Percentiles rank a stretch among this genome's conserved stretches.
phyloP scores from a whole-genome alignment of 2,888 invertebrate genomes.

The Eilema sororculum region DNA sequence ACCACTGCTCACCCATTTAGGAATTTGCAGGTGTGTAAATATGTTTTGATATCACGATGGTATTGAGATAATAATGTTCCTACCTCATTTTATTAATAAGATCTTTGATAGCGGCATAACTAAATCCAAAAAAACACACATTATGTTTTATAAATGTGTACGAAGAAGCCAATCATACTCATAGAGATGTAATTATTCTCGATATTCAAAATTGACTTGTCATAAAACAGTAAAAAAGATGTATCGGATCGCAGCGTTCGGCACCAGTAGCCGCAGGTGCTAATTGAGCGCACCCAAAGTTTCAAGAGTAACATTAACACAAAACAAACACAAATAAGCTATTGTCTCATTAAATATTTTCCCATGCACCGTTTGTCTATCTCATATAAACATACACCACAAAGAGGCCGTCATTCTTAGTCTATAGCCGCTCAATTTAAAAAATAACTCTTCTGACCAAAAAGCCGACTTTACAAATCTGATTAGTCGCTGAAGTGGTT shows the following conservation, averaged over 20 bases:
- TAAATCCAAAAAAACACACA: background rate
- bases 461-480: slow-evolving; percentile 83
- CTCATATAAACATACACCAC: slow-evolving; percentile 66
- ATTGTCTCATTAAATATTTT: slow-evolving; percentile 87
- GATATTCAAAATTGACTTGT: slow-evolving; percentile 75
- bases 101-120: too few species aligned
- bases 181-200: slow-evolving; percentile 57
- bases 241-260: slow-evolving; percentile 53
- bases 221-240: slow-evolving; percentile 70
- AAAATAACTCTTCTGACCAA: slow-evolving; percentile 55
- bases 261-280: slow-evolving; percentile 78
- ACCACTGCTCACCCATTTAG: too few species aligned
- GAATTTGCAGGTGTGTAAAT: too few species aligned
- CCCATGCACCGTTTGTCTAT: slow-evolving; percentile 75
- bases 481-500: slow-evolving; percentile 84
- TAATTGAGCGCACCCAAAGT: slow-evolving; percentile 76
- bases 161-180: slow-evolving; percentile 25
- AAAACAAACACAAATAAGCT: slow-evolving; percentile 86
- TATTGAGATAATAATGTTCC: too few species aligned
- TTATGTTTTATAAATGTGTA: slow-evolving; percentile 2
- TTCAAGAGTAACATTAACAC: slow-evolving; percentile 84
- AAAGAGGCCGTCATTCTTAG: slow-evolving; percentile 73
- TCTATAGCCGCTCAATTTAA: slow-evolving; percentile 66
- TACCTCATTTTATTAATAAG: background rate
- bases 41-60: too few species aligned